Evolutionary conservation across 2,113 vertebrate genomes (phyloP).

Genomic region (Sinocyclocheilus rhinocerous): DNA sequence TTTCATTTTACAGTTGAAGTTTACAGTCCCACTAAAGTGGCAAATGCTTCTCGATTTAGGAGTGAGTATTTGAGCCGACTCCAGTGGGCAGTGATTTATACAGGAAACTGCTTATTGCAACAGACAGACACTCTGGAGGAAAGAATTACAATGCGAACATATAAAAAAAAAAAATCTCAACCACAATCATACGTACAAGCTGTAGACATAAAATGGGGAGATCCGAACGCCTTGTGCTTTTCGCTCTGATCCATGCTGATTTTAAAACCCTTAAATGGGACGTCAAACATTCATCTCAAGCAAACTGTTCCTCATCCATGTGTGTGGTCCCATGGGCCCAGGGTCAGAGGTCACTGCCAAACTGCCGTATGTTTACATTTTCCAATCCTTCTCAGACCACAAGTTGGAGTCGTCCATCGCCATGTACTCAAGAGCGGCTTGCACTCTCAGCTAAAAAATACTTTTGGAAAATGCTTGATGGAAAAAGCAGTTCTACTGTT

Average conservation of each 20-base stretch:
- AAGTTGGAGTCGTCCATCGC: slow-evolving; percentile 1
- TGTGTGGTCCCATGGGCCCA: slow-evolving; percentile 29
- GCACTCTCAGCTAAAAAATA: slow-evolving; percentile 32
- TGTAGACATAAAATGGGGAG: not conserved
- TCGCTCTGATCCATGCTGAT: slow-evolving; percentile 1
- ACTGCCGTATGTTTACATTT: slow-evolving; percentile 49
- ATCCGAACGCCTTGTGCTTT: slow-evolving; percentile 6
- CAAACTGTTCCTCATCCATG: not conserved
- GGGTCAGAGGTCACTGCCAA: slow-evolving; percentile 39
- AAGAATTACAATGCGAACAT: slow-evolving; percentile 20
- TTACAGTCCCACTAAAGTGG: slow-evolving; percentile 23
- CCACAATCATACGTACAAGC: slow-evolving; percentile 19
- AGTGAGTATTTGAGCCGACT: slow-evolving; percentile 1
- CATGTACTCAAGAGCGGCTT: not conserved
- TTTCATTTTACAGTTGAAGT: not conserved
- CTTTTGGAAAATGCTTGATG: slow-evolving; percentile 55
- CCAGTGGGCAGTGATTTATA: slow-evolving; percentile 62
- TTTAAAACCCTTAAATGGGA: not conserved
- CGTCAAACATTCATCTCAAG: not conserved
- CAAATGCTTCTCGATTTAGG: slow-evolving; percentile 43
- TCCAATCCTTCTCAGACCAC: slow-evolving; percentile 34
- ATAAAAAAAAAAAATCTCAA: not conserved
- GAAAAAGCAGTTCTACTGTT: slow-evolving; percentile 56
- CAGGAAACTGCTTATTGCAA: slow-evolving; percentile 62
- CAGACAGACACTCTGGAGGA: slow-evolving; percentile 46